Conservation (phyloP, 2,888 invertebrate species). For the Drosophila anomalata region DNA sequence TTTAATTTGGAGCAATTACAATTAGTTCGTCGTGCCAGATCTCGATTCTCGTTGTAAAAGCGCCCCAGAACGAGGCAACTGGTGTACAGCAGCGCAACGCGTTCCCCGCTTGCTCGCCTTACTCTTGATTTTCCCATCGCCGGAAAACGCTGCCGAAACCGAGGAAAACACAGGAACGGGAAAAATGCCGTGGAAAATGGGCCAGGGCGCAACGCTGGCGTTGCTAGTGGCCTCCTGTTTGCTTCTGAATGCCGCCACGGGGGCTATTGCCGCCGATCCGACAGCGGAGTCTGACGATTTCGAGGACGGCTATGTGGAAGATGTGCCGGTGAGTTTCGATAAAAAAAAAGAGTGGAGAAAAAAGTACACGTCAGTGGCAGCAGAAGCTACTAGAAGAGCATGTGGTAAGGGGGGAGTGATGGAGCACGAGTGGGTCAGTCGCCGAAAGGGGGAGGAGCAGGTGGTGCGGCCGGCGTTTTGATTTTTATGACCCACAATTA, state of each 20-base stretch:
- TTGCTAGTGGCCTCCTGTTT: conserved; percentile 56
- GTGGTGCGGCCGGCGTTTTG: conserved; percentile 27
- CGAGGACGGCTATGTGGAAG: conserved; percentile 79
- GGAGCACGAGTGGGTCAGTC: conserved; percentile 1
- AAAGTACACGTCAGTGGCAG: conserved; percentile 79
- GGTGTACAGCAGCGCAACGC: conserved; percentile 58
- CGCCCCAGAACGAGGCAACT: conserved; percentile 53
- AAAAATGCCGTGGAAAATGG: conserved; percentile 65
- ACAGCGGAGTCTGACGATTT: conserved; percentile 67
- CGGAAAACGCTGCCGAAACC: conserved; percentile 8
- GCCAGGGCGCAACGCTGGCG: conserved; percentile 57
- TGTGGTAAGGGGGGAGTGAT: conserved; percentile 1
- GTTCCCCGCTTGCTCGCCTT: conserved; percentile 23
- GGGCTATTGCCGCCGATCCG: conserved; percentile 35
- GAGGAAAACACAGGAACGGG: conserved; percentile 24
- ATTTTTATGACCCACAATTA: conserved; percentile 46
- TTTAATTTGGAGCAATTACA: conserved; percentile 76
- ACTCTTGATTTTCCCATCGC: conserved; percentile 28
- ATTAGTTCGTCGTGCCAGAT: conserved; percentile 68
- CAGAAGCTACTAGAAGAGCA: conserved; percentile 45
- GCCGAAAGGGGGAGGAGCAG: background rate
- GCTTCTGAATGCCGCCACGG: conserved; percentile 17
- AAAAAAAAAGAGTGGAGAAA: conserved; percentile 16
- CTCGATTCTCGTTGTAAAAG: conserved; percentile 52
- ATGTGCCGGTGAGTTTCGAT: conserved; percentile 71